A percentile compares a stretch with the other conserved stretches of the same genome.
phyloP scores from a whole-genome alignment of 30 jellyfish, hydroid and myxozoan species.

The Hydra vulgaris region DNA sequence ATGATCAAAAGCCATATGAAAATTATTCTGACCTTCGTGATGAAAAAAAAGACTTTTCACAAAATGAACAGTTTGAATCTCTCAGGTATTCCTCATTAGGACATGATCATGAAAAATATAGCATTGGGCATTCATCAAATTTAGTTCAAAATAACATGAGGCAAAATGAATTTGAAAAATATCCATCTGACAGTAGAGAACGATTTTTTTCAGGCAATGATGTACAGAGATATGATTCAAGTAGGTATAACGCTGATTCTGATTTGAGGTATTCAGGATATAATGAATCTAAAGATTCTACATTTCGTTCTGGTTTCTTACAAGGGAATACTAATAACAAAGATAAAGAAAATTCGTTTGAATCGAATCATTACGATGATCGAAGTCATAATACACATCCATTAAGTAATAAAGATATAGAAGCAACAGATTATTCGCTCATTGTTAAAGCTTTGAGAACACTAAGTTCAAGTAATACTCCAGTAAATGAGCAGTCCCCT shows the following conservation, averaged over 20 bases:
- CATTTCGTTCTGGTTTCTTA: constrained; percentile 5
- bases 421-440: constrained; percentile 19
- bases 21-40: not conserved
- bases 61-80: not conserved
- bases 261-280: not conserved
- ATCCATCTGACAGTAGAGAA: not conserved
- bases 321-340: not conserved
- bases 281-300: not conserved
- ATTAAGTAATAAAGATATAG: constrained; percentile 1
- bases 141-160: not conserved
- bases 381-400: constrained; percentile 1
- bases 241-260: not conserved
- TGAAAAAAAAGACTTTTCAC: not conserved
- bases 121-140: not conserved
- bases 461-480: constrained; percentile 15
- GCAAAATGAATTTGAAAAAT: not conserved
- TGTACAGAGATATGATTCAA: not conserved
- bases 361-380: not conserved
- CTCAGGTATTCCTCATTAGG: not conserved
- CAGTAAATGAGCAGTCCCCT: constrained; percentile 1
- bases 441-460: constrained; percentile 30
- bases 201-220: not conserved
- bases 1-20: not conserved
- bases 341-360: not conserved
- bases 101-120: not conserved